Base-by-base conservation (phyloP, 2,888 invertebrate species). In the Lasius fuliginosus region DNA sequence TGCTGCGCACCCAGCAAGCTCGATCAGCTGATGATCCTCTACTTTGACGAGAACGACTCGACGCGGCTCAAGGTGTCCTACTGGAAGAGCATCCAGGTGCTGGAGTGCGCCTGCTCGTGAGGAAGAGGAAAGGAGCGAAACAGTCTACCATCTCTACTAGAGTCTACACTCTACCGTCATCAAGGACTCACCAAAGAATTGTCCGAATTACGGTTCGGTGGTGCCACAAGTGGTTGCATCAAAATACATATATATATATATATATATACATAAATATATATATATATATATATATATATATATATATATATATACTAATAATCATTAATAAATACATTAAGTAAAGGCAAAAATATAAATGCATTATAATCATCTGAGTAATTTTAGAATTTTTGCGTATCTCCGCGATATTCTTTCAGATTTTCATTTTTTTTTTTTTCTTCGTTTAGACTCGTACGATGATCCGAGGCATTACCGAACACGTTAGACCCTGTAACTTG, bases 1-100 rank as follows among this genome's bases (percentile, higher is more conserved):
- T 97, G 97, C 91, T 97, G 97, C 94, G 96, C 97, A 0, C 97
- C 97, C 0, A 96, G 96, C 58, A 97, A 96, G 91, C 95, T 97
- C 68, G 95, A 96, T 49, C 96, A 96, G 82, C 94, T 97, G 79
- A 96, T 97, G 92, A 96, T 97, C 83, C 94, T 97, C 49, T 96
- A 97, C 91, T 96, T 97, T 62, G 96, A 97, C 92, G 97, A 96
- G 89, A 95, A 96, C 86, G 96, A 97, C 89, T 95, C 95, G 40
- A 96, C 95, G 53, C 96, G 96, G 92, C 94, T 97, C 67, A 96
- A 96, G 91, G 96, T 97, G 64, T 96, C 97, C 75, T 96, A 96
- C 79, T 97, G 97, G 97, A 96, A 96, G 90, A 96, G 97, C 91
- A 97, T 97, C 96, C 96, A 96, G 91, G 97, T 97, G 64, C 94